These are phyloP conservation scores for Sesia bembeciformis DNA, from an alignment of 2,888 invertebrate species.

Conservation along the genomic window DNA sequence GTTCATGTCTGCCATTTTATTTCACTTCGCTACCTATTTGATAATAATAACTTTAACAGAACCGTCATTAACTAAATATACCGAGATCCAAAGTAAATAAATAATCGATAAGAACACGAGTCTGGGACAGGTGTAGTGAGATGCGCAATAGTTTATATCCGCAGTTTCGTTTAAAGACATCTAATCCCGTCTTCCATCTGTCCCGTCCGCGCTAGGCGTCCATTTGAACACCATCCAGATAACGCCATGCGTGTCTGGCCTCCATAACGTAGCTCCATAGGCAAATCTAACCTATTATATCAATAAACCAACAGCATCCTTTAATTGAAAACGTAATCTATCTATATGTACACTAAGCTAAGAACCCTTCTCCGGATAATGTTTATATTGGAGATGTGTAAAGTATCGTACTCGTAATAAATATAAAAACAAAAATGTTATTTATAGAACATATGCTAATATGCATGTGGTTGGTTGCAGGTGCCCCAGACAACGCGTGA, in stretches of 20 bases:
- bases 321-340: slow-evolving; percentile 29
- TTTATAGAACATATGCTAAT: slow-evolving; percentile 7
- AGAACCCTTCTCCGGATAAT: neutral
- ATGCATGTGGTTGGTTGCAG: slow-evolving; percentile 30
- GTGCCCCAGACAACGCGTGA: slow-evolving; percentile 17
- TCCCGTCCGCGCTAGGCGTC: slow-evolving; percentile 24
- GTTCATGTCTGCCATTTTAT: no score
- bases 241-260: neutral
- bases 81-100: neutral
- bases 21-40: no score
- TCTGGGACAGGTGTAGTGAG: neutral
- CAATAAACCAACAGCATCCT: slow-evolving; percentile 34
- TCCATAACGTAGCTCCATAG: slow-evolving; percentile 17
- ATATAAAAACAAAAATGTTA: neutral
- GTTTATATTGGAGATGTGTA: neutral
- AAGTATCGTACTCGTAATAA: neutral
- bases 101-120: slow-evolving; percentile 4
- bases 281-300: slow-evolving; percentile 38
- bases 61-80: no score
- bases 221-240: neutral
- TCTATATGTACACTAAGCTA: neutral
- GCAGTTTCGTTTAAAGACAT: slow-evolving; percentile 13
- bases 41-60: no score
- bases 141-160: neutral
- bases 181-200: slow-evolving; percentile 11